Conservation (phyloP, 2,888 invertebrate species). For the Drosophila neotestacea region DNA sequence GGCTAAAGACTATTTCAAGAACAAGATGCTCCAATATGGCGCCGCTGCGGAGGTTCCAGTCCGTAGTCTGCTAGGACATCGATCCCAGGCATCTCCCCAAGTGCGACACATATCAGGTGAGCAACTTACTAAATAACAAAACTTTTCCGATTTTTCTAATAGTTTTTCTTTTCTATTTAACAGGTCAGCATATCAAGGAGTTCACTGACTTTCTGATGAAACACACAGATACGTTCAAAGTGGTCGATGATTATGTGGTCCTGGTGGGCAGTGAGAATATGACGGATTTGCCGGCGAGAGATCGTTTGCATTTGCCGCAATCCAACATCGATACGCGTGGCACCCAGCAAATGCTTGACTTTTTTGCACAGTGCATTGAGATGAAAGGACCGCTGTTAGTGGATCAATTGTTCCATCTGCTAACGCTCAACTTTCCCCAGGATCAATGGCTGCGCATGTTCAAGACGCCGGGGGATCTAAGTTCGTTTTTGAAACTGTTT, state of each 20-base stretch:
- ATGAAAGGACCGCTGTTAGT: conserved; percentile 93
- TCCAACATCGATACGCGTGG: conserved; percentile 93
- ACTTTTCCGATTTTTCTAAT: neutral
- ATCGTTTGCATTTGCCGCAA: conserved; percentile 89
- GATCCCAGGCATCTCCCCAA: conserved; percentile 98
- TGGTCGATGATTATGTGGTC: conserved; percentile 94
- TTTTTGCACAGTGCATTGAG: conserved; percentile 93
- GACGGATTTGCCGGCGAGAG: conserved; percentile 89
- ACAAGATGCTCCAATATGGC: conserved; percentile 97
- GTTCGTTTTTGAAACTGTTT: conserved; percentile 96
- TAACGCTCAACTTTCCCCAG: conserved; percentile 91
- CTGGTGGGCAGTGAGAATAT: conserved; percentile 90
- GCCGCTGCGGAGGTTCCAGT: conserved; percentile 98
- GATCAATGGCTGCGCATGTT: conserved; percentile 94
- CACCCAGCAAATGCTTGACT: conserved; percentile 93
- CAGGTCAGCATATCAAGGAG: conserved; percentile 95
- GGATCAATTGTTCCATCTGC: conserved; percentile 94
- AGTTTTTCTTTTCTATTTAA: neutral
- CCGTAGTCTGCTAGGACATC: conserved; percentile 97
- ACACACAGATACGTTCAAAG: conserved; percentile 93
- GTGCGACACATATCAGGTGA: conserved; percentile 96
- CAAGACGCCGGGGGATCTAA: conserved; percentile 95
- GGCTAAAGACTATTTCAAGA: conserved; percentile 98
- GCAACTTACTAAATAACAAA: conserved; percentile 1
- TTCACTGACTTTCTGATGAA: conserved; percentile 95